Conservation (phyloP, 2,888 invertebrate genomes). For the Sialis lutaria region DNA sequence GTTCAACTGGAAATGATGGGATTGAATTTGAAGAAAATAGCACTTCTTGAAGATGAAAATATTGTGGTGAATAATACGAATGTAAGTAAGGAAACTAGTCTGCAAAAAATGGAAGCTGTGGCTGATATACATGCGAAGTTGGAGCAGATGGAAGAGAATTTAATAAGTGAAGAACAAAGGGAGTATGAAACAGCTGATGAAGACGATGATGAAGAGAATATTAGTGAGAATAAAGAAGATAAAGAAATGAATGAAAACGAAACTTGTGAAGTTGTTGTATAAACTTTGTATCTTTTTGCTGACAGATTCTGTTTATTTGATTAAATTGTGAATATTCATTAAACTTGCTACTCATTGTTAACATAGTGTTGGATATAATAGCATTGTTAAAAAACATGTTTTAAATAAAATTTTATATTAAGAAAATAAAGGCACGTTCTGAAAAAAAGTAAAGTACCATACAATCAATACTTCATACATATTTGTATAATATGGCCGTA, state of each 20-base stretch:
- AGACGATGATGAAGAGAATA: background rate
- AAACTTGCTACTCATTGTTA: no score
- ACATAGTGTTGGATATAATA: no score
- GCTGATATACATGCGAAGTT: background rate
- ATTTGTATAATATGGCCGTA: no score
- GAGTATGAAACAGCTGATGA: background rate
- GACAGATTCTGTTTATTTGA: no score
- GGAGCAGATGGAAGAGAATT: background rate
- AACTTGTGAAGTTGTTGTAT: background rate
- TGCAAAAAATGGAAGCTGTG: background rate
- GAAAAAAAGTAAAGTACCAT: no score
- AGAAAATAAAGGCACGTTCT: no score
- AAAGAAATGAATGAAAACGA: background rate
- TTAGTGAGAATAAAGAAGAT: background rate
- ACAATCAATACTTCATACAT: no score
- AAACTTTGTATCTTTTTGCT: no score
- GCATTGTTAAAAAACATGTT: no score
- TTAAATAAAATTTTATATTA: no score
- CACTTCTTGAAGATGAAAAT: no score
- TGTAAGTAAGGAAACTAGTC: background rate
- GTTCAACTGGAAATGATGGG: conserved; percentile 45
- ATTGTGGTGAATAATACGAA: background rate
- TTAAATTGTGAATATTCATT: no score
- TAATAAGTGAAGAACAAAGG: background rate
- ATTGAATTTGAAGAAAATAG: conserved; percentile 25